These are phyloP conservation scores for Tetramorium bicarinatum DNA, from an alignment of 2,888 invertebrate species.

Conservation along the genomic window DNA sequence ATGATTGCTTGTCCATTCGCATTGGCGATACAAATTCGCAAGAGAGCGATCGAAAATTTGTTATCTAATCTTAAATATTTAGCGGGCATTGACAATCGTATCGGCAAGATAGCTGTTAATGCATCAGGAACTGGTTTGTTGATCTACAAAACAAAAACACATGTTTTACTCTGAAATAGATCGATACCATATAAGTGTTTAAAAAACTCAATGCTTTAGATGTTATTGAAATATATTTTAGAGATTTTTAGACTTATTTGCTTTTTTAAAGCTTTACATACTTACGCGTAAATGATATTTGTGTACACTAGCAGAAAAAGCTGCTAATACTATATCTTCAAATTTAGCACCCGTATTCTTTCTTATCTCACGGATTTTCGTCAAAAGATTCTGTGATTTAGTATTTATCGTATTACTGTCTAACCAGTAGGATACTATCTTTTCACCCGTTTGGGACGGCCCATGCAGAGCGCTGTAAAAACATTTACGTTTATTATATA, in stretches of 20 bases:
- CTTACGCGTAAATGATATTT: conserved; percentile 82
- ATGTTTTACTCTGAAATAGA: neutral
- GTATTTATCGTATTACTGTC: conserved; percentile 72
- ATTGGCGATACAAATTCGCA: conserved; percentile 86
- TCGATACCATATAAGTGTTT: neutral
- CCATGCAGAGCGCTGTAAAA: conserved; percentile 86
- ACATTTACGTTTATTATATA: neutral
- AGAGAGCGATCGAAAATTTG: conserved; percentile 87
- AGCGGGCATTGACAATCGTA: conserved; percentile 75
- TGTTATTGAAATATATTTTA: neutral
- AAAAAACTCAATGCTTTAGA: neutral
- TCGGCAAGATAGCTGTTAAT: conserved; percentile 82
- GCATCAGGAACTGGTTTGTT: conserved; percentile 72
- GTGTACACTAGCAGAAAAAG: conserved; percentile 87
- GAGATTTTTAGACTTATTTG: neutral
- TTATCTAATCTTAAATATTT: conserved; percentile 84
- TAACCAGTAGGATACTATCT: conserved; percentile 80
- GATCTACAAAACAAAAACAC: conserved; percentile 60
- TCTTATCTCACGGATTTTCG: conserved; percentile 78
- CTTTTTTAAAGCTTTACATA: neutral
- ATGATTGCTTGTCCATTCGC: conserved; percentile 59
- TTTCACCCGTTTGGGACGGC: conserved; percentile 85
- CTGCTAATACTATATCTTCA: conserved; percentile 87
- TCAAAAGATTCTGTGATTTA: conserved; percentile 84
- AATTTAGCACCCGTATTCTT: conserved; percentile 84